These are phyloP conservation scores for Sorex maritimensis DNA, from an alignment of 2,797 vertebrate genomes.

Conservation along the genomic window DNA sequence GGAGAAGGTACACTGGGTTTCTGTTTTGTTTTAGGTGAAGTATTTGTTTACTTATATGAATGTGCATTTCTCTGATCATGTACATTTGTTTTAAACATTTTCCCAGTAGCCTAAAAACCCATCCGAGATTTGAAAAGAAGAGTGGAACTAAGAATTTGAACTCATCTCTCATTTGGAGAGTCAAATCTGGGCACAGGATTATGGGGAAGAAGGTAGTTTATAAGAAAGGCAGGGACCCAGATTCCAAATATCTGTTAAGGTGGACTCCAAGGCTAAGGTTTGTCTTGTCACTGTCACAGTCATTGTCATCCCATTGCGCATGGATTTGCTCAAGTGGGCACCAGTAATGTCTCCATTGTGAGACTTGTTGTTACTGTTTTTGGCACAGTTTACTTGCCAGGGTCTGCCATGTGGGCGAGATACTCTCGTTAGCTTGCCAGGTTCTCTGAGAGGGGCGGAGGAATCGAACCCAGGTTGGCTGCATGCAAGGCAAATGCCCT, in stretches of 20 bases:
- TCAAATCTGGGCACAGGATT: background rate
- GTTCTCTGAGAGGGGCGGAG: too few relatives aligned
- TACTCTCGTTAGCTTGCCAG: too few relatives aligned
- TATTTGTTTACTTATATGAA: background rate
- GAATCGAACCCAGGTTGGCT: too few relatives aligned
- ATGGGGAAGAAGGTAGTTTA: background rate
- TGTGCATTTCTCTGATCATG: background rate
- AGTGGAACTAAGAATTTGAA: background rate
- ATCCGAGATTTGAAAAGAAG: background rate
- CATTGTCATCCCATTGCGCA: too few relatives aligned
- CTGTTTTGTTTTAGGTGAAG: background rate
- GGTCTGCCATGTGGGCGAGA: too few relatives aligned
- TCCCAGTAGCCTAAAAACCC: background rate
- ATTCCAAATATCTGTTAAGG: background rate
- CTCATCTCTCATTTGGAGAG: background rate
- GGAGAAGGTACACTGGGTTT: background rate
- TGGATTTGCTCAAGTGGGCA: too few relatives aligned
- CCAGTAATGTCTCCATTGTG: too few relatives aligned
- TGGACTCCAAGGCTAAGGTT: background rate
- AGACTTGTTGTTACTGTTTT: too few relatives aligned
- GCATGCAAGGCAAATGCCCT: too few relatives aligned
- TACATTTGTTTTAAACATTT: background rate
- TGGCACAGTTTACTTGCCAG: too few relatives aligned
- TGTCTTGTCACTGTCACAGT: background rate
- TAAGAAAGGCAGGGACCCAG: background rate